phyloP scores from a whole-genome alignment of 2,888 invertebrate genomes.

The Petrolisthes manimaculis region DNA sequence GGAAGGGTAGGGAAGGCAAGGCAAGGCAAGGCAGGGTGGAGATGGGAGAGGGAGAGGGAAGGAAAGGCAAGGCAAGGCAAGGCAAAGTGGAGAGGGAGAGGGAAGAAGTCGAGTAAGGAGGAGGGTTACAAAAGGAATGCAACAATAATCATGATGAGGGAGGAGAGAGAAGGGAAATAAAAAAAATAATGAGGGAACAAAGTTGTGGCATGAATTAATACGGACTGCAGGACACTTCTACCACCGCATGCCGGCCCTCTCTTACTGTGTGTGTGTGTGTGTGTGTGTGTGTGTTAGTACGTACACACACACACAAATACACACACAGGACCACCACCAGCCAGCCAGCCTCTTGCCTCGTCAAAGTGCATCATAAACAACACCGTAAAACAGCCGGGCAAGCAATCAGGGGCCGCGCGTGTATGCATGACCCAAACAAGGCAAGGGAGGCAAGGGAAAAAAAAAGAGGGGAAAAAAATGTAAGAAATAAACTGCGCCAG shows the following conservation, averaged over 20 bases:
- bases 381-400: constrained; percentile 42
- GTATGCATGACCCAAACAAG: constrained; percentile 57
- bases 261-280: constrained; percentile 20
- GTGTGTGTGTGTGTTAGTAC: constrained; percentile 25
- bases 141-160: not conserved
- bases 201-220: no score
- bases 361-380: constrained; percentile 49
- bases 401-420: constrained; percentile 45
- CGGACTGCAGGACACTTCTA: not conserved
- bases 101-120: not conserved
- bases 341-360: constrained; percentile 12
- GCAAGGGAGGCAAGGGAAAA: constrained; percentile 2
- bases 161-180: not conserved
- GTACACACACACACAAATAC: constrained; percentile 21
- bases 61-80: not conserved
- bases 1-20: constrained; percentile 11
- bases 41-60: not conserved
- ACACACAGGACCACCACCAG: constrained; percentile 24
- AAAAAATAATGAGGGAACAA: not conserved
- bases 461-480: constrained; percentile 16
- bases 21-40: not conserved
- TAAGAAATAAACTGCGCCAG: constrained; percentile 17
- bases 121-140: not conserved
- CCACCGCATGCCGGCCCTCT: not conserved
- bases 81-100: not conserved